Conservation (phyloP, 2,113 vertebrate genomes). For the Acrocephalus kingi region DNA sequence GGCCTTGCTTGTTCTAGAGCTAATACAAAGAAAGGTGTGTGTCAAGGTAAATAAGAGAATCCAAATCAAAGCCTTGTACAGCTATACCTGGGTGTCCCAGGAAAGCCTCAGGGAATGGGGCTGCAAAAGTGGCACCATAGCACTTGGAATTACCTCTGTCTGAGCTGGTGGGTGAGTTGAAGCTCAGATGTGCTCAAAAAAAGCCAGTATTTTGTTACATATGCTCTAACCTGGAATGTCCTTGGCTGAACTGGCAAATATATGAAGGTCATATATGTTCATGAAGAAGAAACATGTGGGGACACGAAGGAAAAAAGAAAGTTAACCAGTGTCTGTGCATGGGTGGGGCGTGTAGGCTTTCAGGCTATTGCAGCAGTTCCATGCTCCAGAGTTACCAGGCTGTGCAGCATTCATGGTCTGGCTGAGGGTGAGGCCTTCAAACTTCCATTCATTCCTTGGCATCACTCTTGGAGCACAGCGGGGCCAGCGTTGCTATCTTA, state of each 20-base stretch:
- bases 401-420: neutral
- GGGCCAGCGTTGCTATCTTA: rapidly evolving
- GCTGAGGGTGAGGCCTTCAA: neutral
- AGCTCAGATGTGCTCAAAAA: neutral
- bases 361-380: neutral
- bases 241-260: neutral
- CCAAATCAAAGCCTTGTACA: neutral
- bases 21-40: neutral
- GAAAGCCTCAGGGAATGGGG: neutral
- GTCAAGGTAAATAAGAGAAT: neutral
- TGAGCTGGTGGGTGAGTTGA: neutral
- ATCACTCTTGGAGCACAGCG: rapidly evolving
- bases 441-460: neutral
- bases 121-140: neutral
- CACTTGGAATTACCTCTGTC: neutral
- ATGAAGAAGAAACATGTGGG: neutral
- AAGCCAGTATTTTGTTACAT: neutral
- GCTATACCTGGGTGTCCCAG: neutral
- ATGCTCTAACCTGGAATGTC: neutral
- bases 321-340: neutral
- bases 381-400: neutral
- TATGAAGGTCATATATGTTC: neutral
- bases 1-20: neutral
- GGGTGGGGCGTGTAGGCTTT: too few relatives aligned
- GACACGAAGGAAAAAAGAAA: neutral